phyloP scores from a whole-genome alignment of 2,113 vertebrate genomes.

The Peromyscus polionotus region DNA sequence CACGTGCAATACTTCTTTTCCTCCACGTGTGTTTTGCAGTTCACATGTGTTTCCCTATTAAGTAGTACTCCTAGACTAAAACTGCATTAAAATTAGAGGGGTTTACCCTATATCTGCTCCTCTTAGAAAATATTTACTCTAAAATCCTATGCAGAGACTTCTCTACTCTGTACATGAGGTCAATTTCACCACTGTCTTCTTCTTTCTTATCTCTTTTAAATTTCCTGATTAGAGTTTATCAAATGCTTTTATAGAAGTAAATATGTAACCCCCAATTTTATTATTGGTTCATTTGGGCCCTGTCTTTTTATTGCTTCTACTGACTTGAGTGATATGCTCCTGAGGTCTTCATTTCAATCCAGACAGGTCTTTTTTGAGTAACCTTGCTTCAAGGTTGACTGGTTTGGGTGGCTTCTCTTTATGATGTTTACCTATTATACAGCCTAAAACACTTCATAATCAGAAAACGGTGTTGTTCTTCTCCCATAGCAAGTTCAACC shows the following conservation, averaged over 20 bases:
- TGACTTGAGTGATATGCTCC: conserved; percentile 94
- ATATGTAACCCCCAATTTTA: conserved; percentile 93
- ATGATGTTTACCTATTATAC: conserved; percentile 95
- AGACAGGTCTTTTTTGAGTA: conserved; percentile 91
- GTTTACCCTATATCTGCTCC: conserved; percentile 98
- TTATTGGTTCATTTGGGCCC: conserved; percentile 94
- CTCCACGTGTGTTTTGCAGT: conserved; percentile 93
- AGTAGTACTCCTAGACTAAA: conserved; percentile 95
- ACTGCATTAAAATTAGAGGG: conserved; percentile 96
- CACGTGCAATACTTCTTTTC: conserved; percentile 90
- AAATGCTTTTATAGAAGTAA: conserved; percentile 94
- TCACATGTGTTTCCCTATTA: conserved; percentile 93
- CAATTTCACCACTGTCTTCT: conserved; percentile 92
- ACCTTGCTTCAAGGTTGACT: conserved; percentile 94
- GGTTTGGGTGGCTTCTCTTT: conserved; percentile 96
- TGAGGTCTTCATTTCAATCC: conserved; percentile 94
- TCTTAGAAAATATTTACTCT: conserved; percentile 72
- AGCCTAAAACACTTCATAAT: conserved; percentile 97
- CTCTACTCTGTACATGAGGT: conserved; percentile 74
- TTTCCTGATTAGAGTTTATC: conserved; percentile 92
- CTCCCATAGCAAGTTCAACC: conserved; percentile 98
- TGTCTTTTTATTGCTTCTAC: conserved; percentile 93
- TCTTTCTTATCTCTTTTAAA: conserved; percentile 86
- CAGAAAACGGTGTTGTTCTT: conserved; percentile 97
- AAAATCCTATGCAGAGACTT: neutral